Evolutionary conservation across 23 tunicate genomes (phyloP).

Genomic region (Diplosoma virens): DNA sequence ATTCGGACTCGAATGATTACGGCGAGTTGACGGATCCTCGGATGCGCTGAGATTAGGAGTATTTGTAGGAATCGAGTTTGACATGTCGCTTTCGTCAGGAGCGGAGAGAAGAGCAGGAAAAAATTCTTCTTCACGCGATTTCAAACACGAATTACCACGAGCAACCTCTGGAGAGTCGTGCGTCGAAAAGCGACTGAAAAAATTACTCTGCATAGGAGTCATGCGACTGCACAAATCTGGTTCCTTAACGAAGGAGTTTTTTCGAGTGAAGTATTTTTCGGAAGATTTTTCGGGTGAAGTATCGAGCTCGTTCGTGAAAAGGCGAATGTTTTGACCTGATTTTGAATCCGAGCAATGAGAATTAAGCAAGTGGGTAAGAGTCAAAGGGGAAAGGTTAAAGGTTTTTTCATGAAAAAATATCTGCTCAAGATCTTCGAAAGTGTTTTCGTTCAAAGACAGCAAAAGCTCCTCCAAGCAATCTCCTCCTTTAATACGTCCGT

Average conservation of each 20-base stretch:
- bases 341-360: no score
- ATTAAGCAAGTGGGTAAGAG: no score
- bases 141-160: slow-evolving; percentile 8
- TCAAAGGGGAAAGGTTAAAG: not conserved
- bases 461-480: not conserved
- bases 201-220: no score
- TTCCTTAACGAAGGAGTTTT: no score
- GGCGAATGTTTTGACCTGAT: no score
- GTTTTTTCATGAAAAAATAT: not conserved
- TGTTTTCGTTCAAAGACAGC: not conserved
- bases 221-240: no score
- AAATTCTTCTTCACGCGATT: not conserved
- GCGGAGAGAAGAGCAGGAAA: not conserved
- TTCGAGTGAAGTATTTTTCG: no score
- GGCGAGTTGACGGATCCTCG: not conserved
- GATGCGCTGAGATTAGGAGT: not conserved
- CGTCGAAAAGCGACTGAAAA: not conserved
- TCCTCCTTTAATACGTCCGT: not conserved
- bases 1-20: not conserved
- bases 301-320: no score
- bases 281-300: no score
- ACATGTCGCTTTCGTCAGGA: not conserved
- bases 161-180: slow-evolving; percentile 21
- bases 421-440: not conserved
- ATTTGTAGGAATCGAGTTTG: no score